Conservation (phyloP, 2,888 invertebrate genomes). For the Luffia ferchaultella region DNA sequence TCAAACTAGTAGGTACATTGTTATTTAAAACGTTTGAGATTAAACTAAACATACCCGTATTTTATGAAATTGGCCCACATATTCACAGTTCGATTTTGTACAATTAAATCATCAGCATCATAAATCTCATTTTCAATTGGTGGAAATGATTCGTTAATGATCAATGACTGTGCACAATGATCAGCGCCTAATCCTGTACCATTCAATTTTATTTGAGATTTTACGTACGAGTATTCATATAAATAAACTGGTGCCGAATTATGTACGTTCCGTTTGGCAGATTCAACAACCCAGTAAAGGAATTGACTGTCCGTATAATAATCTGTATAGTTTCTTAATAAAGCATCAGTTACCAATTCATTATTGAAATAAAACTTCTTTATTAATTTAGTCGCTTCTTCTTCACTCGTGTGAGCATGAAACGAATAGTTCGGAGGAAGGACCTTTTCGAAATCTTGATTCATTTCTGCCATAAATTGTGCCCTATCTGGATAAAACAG, state of each 20-base stretch:
- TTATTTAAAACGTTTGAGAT: too few species aligned
- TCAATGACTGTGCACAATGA: background rate
- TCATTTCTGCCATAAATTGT: background rate
- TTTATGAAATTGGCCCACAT: constrained; percentile 5
- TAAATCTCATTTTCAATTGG: background rate
- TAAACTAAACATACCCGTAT: constrained; percentile 3
- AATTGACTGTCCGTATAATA: background rate
- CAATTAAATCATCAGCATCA: background rate
- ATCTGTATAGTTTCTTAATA: background rate
- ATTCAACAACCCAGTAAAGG: background rate
- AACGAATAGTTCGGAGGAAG: background rate
- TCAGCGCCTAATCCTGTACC: background rate
- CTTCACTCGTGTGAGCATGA: background rate
- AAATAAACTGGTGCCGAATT: background rate
- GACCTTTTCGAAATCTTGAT: background rate
- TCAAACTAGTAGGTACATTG: too few species aligned
- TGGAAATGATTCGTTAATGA: background rate
- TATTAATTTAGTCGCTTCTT: background rate
- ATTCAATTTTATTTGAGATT: background rate
- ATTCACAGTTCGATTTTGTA: constrained; percentile 1
- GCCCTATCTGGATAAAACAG: background rate
- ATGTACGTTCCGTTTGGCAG: background rate
- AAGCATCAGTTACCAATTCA: background rate
- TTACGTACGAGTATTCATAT: constrained; percentile 1
- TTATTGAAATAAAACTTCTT: background rate